Evolutionary conservation across 2,113 vertebrate species (phyloP).

Genomic region (Vanacampus margaritifer): DNA sequence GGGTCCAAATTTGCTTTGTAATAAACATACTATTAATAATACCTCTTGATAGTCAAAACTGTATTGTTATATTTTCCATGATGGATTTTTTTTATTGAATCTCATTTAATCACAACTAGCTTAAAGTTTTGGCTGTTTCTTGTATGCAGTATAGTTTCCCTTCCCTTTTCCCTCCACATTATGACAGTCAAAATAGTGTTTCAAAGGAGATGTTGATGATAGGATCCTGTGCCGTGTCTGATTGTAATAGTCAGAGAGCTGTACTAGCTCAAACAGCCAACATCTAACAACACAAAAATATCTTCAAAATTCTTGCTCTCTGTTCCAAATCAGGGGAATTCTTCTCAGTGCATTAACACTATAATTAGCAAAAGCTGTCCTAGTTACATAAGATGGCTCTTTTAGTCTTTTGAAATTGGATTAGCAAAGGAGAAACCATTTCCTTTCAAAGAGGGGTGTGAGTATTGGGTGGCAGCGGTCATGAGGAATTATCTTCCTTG

Average conservation of each 20-base stretch:
- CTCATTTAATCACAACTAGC: slow-evolving; percentile 4
- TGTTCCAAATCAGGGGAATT: slow-evolving; percentile 44
- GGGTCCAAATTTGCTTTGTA: too few species aligned
- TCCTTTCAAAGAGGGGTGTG: slow-evolving; percentile 39
- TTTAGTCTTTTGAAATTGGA: slow-evolving; percentile 67
- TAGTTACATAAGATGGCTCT: slow-evolving; percentile 55
- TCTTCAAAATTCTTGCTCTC: slow-evolving; percentile 34
- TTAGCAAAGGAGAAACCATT: slow-evolving; percentile 49
- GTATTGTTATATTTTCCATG: too few species aligned
- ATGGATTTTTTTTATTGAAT: too few species aligned
- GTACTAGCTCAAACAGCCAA: slow-evolving; percentile 6
- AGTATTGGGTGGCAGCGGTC: neutral
- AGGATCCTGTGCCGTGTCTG: slow-evolving; percentile 7
- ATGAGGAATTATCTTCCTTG: slow-evolving; percentile 23
- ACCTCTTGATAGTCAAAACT: too few species aligned
- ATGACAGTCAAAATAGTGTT: slow-evolving; percentile 7
- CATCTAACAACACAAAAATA: slow-evolving; percentile 19
- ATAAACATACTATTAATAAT: too few species aligned
- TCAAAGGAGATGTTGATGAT: slow-evolving; percentile 8
- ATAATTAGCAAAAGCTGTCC: slow-evolving; percentile 61
- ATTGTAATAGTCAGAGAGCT: neutral
- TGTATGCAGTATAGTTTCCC: neutral
- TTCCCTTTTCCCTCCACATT: neutral
- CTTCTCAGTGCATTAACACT: slow-evolving; percentile 38
- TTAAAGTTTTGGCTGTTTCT: neutral